Evolutionary conservation across 1,140 invertebrate species (phyloP).

Genomic region (Heliconius nattereri): DNA sequence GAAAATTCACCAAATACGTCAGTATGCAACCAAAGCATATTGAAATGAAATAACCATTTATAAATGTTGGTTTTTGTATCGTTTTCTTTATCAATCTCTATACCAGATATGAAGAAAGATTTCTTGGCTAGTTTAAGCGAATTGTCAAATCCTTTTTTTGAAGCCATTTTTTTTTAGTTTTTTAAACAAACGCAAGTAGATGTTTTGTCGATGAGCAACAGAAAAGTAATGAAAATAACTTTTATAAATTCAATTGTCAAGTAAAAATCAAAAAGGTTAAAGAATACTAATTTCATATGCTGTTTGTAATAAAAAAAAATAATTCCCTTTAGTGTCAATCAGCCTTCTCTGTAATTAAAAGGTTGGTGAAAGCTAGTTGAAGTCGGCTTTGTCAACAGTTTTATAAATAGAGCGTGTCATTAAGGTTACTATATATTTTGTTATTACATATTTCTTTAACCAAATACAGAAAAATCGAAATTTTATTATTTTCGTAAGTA

Average conservation of each 20-base stretch:
- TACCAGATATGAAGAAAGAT: conserved; percentile 19
- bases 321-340: conserved; percentile 30
- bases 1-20: conserved; percentile 48
- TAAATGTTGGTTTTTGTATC: not conserved
- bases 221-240: conserved; percentile 16
- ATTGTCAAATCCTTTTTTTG: conserved; percentile 25
- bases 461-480: no score
- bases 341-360: conserved; percentile 27
- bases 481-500: no score
- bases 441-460: no score
- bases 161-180: conserved; percentile 4
- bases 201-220: not conserved
- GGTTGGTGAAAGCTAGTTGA: not conserved
- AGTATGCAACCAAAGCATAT: conserved; percentile 45
- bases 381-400: not conserved
- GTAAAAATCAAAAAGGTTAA: conserved; percentile 32
- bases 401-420: not conserved
- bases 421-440: not conserved
- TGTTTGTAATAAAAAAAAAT: conserved; percentile 30
- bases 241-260: conserved; percentile 26
- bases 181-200: not conserved
- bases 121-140: conserved; percentile 29
- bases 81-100: conserved; percentile 18
- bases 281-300: conserved; percentile 28
- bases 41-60: conserved; percentile 42